These are phyloP conservation scores for Isaurus tuberculatus DNA, from an alignment of 92 coral and sea anemone genomes.

Conservation along the genomic window DNA sequence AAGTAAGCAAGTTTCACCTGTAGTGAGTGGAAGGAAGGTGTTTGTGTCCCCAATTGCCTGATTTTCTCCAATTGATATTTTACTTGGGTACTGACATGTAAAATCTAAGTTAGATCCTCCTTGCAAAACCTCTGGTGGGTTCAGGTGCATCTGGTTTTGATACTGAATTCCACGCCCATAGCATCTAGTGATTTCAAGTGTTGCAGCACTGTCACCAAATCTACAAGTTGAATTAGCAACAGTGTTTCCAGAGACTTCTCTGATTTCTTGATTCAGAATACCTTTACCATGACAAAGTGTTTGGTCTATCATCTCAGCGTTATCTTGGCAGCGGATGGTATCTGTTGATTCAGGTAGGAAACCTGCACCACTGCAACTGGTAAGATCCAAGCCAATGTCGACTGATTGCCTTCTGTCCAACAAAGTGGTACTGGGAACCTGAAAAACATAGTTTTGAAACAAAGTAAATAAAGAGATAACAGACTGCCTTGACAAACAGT, in stretches of 20 bases:
- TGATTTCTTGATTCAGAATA: slow-evolving; percentile 8
- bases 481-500: too few species aligned
- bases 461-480: too few species aligned
- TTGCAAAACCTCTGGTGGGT: background rate
- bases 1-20: slow-evolving; percentile 7
- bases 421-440: slow-evolving; percentile 7
- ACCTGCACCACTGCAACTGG: slow-evolving; percentile 54
- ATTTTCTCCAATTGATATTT: background rate
- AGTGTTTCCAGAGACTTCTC: background rate
- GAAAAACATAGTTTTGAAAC: background rate
- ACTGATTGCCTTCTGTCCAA: background rate
- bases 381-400: slow-evolving; percentile 38
- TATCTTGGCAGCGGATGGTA: background rate
- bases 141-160: background rate
- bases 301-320: background rate
- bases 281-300: slow-evolving; percentile 12
- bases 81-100: slow-evolving; percentile 30
- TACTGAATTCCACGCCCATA: slow-evolving; percentile 31
- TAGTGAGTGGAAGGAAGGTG: background rate
- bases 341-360: slow-evolving; percentile 19
- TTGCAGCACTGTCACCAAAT: background rate
- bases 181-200: slow-evolving; percentile 30
- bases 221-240: background rate
- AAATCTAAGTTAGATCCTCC: slow-evolving; percentile 18
- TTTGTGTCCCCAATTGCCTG: background rate